Evolutionary conservation across 2,888 invertebrate genomes (phyloP).

Genomic region (Lasioglossum vierecki): DNA sequence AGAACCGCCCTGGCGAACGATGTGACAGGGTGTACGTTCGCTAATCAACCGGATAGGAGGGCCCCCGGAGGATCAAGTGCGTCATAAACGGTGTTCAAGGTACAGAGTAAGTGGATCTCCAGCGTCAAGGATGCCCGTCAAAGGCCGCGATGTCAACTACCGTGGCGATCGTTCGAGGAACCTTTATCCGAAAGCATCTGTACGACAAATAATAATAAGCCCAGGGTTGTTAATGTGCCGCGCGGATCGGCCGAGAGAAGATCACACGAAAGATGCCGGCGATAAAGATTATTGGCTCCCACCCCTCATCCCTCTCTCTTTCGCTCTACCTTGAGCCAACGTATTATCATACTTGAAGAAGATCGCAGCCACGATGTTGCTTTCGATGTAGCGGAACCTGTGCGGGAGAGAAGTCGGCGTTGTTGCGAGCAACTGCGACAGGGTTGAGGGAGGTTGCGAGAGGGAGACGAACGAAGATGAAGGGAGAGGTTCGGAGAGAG

Average conservation of each 20-base stretch:
- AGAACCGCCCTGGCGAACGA: background rate
- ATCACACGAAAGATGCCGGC: slow-evolving; percentile 65
- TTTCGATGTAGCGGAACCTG: slow-evolving; percentile 47
- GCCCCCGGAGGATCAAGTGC: background rate
- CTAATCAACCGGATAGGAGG: slow-evolving; percentile 37
- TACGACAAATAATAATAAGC: slow-evolving; percentile 66
- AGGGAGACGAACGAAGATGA: background rate
- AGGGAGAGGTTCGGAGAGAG: slow-evolving; percentile 1
- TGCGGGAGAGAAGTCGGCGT: slow-evolving; percentile 43
- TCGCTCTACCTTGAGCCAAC: slow-evolving; percentile 19
- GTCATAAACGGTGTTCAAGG: slow-evolving; percentile 6
- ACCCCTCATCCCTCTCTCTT: background rate
- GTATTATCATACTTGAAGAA: slow-evolving; percentile 63
- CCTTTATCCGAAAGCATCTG: slow-evolving; percentile 47
- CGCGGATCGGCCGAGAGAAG: slow-evolving; percentile 55
- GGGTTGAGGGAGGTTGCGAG: background rate
- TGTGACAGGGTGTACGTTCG: slow-evolving; percentile 13
- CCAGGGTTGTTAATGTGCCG: slow-evolving; percentile 63
- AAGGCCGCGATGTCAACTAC: slow-evolving; percentile 48
- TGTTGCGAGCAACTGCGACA: slow-evolving; percentile 24
- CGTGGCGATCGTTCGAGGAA: slow-evolving; percentile 26
- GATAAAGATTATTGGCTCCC: slow-evolving; percentile 66
- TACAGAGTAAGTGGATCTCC: slow-evolving; percentile 57
- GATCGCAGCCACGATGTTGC: slow-evolving; percentile 53
- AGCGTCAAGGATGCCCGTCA: slow-evolving; percentile 33